Base-by-base conservation (phyloP, 2,113 vertebrate species). In the Vimba vimba region DNA sequence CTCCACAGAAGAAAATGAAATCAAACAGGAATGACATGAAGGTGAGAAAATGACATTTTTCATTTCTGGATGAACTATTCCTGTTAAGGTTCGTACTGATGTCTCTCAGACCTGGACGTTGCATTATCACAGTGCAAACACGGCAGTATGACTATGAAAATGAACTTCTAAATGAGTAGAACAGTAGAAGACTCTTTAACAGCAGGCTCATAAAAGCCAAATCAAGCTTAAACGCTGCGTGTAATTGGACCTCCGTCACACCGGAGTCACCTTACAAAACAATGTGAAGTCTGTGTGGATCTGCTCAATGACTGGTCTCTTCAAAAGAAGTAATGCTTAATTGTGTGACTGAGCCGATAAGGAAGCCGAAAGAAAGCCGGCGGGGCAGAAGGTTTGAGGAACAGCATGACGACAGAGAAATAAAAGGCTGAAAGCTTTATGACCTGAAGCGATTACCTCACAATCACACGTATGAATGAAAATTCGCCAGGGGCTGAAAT, bases 281-380 rank as follows among this genome's bases (percentile, higher is more conserved):
- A 85, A 27, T 50, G 30, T 36, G 39, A 50, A 62, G 27, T 36
- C 43, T 60, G 66, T 45, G 78, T 45, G 45, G 10, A 50, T 62
- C 52, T 30, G 33, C 66, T 62, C 55, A 74, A 33, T 15, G 25
- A 82, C 68, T 23, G 15, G 8, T 30, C 62, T 83, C 19, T 12
- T 75, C 25, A 59, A 33, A 27, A 25, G 19, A 45, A 47, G 68
- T 21, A 50, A 45, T 57, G n/a, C 23, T 47, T 73, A 82, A 27
- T 74, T 88, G 50, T 75, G 59, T 64, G 30, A 60, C 13, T 74
- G 30, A 84, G 43, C 10, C 4, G 55, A 88, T 86, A 79, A 43
- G 60, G 19, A 39, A 85, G 75, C 45, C 57, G 55, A 83, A 47
- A 71, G 43, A 57, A 86, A 33, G n/a, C 39, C 47, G 84, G 33